Percentiles rank a stretch among this genome's conserved stretches.
Conservation (phyloP, 2,113 vertebrate species). For the Ptyas mucosa region DNA sequence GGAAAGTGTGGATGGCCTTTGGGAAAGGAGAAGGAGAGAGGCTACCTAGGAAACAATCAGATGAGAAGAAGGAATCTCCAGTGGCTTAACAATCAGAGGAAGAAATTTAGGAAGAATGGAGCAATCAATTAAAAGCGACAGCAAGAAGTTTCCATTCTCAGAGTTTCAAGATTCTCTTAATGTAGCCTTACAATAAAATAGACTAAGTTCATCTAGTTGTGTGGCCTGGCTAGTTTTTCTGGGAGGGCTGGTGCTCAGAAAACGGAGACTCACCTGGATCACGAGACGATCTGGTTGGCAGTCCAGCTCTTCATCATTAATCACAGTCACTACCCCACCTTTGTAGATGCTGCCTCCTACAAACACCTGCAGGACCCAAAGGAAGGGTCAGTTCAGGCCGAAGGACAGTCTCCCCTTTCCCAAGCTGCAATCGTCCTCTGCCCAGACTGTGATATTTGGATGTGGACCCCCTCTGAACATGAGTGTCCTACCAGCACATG, state of each 20-base stretch:
- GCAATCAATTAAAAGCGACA: neutral
- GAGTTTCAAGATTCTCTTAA: neutral
- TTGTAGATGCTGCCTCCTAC: conserved; percentile 81
- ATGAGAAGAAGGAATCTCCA: neutral
- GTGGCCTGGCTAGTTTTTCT: no score
- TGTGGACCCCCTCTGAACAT: no score
- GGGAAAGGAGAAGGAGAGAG: neutral
- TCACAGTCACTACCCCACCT: conserved; percentile 77
- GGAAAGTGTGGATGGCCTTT: neutral
- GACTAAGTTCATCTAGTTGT: no score
- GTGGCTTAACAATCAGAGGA: neutral
- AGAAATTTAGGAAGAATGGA: neutral
- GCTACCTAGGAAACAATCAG: neutral
- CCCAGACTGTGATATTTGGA: no score
- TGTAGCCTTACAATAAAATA: no score
- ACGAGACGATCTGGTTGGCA: conserved; percentile 76
- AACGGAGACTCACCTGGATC: conserved; percentile 73
- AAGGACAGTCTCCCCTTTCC: neutral
- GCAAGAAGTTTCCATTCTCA: neutral
- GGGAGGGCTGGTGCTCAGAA: neutral
- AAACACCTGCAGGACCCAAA: conserved; percentile 75
- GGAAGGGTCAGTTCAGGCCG: neutral
- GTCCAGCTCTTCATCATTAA: conserved; percentile 81
- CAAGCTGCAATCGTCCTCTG: no score
- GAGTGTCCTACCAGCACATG: no score